A percentile compares a stretch with the other conserved stretches of the same genome.
These are phyloP conservation scores for Ichneumoninae sp. DNA, from an alignment of 2,888 invertebrate species.

Conservation along the genomic window DNA sequence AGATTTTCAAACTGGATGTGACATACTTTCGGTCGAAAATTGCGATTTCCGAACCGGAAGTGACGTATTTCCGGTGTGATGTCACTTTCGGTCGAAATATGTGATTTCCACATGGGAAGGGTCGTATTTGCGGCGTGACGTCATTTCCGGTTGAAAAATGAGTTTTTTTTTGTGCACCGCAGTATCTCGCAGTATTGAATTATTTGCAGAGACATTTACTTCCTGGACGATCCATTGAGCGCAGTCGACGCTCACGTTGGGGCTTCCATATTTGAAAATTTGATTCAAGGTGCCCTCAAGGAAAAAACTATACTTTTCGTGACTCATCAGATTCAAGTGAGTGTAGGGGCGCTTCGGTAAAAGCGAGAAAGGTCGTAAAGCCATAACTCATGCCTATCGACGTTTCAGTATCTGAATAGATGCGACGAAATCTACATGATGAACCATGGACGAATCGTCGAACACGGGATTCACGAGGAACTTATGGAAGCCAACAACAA, in stretches of 20 bases:
- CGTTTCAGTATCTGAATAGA: conserved; percentile 85
- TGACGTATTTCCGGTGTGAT: too few species aligned
- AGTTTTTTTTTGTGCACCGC: too few species aligned
- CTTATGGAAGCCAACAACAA: conserved; percentile 83
- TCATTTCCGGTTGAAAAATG: too few species aligned
- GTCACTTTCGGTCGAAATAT: too few species aligned
- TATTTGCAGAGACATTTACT: conserved; percentile 85
- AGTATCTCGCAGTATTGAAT: neutral
- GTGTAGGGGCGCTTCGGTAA: neutral
- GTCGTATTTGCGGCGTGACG: too few species aligned
- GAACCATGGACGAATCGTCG: conserved; percentile 86
- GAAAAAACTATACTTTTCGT: conserved; percentile 87
- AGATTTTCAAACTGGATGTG: too few species aligned
- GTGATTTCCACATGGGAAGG: too few species aligned
- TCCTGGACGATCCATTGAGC: conserved; percentile 87
- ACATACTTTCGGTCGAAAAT: too few species aligned
- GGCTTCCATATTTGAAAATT: conserved; percentile 85
- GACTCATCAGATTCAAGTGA: conserved; percentile 87
- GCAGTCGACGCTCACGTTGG: conserved; percentile 86
- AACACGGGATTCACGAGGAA: conserved; percentile 86
- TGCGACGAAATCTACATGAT: conserved; percentile 87
- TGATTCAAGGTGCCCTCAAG: conserved; percentile 85
- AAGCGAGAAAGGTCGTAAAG: neutral
- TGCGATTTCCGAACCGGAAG: too few species aligned
- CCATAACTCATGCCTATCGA: neutral